A percentile compares a stretch with the other conserved stretches of the same genome.
Evolutionary conservation across 2,888 invertebrate genomes (phyloP).

Genomic region (Leucania comma): DNA sequence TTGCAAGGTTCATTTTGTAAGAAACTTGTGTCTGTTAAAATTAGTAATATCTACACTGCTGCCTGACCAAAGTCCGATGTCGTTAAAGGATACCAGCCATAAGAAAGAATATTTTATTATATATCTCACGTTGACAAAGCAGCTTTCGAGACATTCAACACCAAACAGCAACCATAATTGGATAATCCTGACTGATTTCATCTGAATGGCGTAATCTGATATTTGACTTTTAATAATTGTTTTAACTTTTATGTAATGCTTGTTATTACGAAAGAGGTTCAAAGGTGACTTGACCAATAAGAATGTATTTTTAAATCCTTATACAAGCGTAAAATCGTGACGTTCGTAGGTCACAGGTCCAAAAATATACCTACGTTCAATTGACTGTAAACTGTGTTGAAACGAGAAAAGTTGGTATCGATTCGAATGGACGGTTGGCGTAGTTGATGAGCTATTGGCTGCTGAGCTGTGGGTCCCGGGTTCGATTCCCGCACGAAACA

Average conservation of each 20-base stretch:
- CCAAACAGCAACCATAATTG: conserved; percentile 18
- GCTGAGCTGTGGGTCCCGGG: no score
- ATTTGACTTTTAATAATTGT: conserved; percentile 48
- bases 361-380: not conserved
- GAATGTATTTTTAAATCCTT: conserved; percentile 11
- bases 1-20: no score
- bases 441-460: no score
- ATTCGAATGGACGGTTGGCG: not conserved
- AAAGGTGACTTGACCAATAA: conserved; percentile 46
- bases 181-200: conserved; percentile 48
- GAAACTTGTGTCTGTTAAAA: not conserved
- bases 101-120: not conserved
- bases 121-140: conserved; percentile 4
- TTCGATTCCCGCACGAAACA: no score
- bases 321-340: conserved; percentile 12
- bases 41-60: not conserved
- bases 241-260: conserved; percentile 30
- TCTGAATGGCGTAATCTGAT: conserved; percentile 49
- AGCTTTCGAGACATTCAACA: conserved; percentile 34
- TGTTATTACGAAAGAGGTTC: conserved; percentile 39
- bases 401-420: not conserved
- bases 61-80: not conserved
- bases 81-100: not conserved
- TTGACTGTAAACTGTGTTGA: not conserved
- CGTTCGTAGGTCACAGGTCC: conserved; percentile 4